Base-by-base conservation (phyloP, 2,888 invertebrate species). In the Lasioglossum figueresi region DNA sequence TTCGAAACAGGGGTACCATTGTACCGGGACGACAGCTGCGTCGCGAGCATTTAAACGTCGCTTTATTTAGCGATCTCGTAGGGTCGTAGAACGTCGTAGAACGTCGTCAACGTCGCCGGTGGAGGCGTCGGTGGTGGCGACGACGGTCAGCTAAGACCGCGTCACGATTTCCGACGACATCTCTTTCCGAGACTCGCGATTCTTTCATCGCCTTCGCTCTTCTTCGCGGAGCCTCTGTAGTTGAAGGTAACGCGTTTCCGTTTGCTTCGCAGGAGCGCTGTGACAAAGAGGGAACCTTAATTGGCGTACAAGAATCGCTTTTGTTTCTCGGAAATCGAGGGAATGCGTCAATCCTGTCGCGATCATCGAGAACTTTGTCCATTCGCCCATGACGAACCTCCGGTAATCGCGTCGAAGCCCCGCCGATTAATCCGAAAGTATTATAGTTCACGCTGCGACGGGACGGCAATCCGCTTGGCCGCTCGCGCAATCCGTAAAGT, bases 1-100 rank as follows among this genome's bases (percentile, higher is more conserved):
- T 82, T 70, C 84, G 34, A 75, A 89, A 89, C 87, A 91, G 89
- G 88, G 90, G 87, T 88, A 87, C 89, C 80, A 89, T 89, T 89
- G 88, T 89, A 27, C 78, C 76, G 31, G 70, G 76, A 79, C 85
- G 85, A 81, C 88, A 89, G 88, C 88, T 89, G 88, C 82, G 88
- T 75, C 88, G 83, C 81, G 80, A 79, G 52, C 88, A 87, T 89
- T 89, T 88, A 85, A 87, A 80, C 83, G 31, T 59, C 72, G 81
- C 82, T 86, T 85, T 86, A 85, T 76, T 86, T 70, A 79, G 59
- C 40, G 75, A 76, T 79, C 59, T 73, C 76, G 66, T 14, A 23
- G 34, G 27, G 16, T 52, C 63, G 63, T 63, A 63, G 74, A 68
- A 68, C 23, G 76, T 31, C 43, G n/a, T n/a, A n/a, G n/a, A n/a